Percentiles rank a stretch among this genome's conserved stretches.
These are phyloP conservation scores for Cerastis rubricosa DNA, from an alignment of 2,888 invertebrate species.

Conservation along the genomic window DNA sequence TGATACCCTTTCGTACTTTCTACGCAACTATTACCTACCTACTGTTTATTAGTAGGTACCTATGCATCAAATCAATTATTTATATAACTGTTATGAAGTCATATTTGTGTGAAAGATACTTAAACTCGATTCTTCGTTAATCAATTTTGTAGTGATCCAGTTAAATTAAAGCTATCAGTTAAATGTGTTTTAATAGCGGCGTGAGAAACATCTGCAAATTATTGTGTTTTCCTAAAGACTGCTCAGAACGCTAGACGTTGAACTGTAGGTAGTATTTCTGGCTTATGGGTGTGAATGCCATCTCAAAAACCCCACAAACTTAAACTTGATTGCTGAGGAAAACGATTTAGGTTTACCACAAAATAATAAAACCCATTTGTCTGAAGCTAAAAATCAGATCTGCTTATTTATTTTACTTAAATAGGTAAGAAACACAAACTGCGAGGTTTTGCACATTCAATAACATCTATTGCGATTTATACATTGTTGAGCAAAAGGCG, in stretches of 20 bases:
- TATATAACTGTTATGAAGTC: slow-evolving; percentile 11
- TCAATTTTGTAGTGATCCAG: slow-evolving; percentile 4
- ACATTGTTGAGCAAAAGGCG: not conserved
- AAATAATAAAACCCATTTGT: not conserved
- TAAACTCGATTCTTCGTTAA: not conserved
- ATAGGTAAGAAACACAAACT: not conserved
- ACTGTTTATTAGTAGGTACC: slow-evolving; percentile 3
- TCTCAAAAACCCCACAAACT: too few species aligned
- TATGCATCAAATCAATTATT: not conserved
- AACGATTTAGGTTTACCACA: not conserved
- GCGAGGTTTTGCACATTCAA: not conserved
- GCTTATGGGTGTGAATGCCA: too few species aligned
- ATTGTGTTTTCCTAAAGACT: not conserved
- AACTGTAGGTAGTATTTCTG: too few species aligned
- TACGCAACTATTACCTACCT: slow-evolving; percentile 5
- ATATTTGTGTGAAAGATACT: slow-evolving; percentile 17
- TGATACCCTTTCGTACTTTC: slow-evolving; percentile 38
- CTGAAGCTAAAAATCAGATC: not conserved
- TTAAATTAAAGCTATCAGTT: not conserved
- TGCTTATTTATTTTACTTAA: too few species aligned
- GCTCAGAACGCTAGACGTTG: not conserved
- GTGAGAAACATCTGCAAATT: not conserved
- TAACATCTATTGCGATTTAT: not conserved
- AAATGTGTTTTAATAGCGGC: not conserved
- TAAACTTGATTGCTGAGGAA: not conserved